These are phyloP conservation scores for Ceyx margarethae DNA, from an alignment of 2,113 vertebrate species.

Conservation along the genomic window DNA sequence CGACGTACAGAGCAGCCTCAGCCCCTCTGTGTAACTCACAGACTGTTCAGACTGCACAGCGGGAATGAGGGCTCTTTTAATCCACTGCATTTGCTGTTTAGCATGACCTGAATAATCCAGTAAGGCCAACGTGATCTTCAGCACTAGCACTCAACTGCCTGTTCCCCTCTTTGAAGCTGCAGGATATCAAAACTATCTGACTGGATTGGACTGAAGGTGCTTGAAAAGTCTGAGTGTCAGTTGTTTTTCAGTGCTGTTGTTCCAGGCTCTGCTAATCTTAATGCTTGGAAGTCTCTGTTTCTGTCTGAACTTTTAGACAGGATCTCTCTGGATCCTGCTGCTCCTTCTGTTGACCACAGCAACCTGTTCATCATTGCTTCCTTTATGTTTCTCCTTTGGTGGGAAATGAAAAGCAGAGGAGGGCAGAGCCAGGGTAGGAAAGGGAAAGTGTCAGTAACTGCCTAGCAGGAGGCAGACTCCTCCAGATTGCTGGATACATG, in stretches of 20 bases:
- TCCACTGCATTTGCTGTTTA: conserved; percentile 66
- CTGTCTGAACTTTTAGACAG: background rate
- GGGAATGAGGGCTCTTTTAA: conserved; percentile 46
- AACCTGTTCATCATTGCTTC: background rate
- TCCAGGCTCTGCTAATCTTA: background rate
- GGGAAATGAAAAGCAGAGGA: conserved; percentile 19
- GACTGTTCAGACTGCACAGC: conserved; percentile 48
- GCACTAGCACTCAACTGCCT: conserved; percentile 49
- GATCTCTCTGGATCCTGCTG: background rate
- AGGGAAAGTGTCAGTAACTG: conserved; percentile 18
- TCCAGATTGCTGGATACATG: background rate
- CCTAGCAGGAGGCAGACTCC: conserved; percentile 3
- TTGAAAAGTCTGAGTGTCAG: conserved; percentile 5
- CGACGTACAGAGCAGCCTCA: conserved; percentile 14
- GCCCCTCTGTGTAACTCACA: conserved; percentile 17
- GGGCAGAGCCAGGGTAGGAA: background rate
- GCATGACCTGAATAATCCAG: conserved; percentile 64
- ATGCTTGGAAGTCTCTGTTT: background rate
- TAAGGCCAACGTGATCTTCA: conserved; percentile 60
- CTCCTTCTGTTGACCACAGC: conserved; percentile 7
- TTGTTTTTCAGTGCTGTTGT: conserved; percentile 35
- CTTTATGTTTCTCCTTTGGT: background rate
- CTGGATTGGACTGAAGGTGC: conserved; percentile 9
- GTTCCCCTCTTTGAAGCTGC: conserved; percentile 54
- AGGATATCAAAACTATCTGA: conserved; percentile 62